Evolutionary conservation across 1,140 invertebrate genomes (phyloP), one percentile per base, ranked within the genome.

Genomic region (Oncopodura yosiiana): DNA sequence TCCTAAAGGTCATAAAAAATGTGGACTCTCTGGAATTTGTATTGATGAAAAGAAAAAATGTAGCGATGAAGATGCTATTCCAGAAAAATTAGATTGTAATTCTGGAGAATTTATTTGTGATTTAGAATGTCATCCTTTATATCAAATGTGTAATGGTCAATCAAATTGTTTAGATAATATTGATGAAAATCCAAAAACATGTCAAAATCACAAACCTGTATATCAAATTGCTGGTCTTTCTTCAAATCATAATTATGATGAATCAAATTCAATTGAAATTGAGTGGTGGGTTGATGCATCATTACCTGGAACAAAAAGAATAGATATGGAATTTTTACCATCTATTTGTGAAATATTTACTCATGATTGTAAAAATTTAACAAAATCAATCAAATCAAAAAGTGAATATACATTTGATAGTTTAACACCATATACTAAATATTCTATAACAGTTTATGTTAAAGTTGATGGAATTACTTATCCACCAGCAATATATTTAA

Each of bases 361-460:
- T 0, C 67, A 67, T 24, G 62, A 58, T 3, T 71, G 68, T 54
- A 46, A n/a, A 26, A 68, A 59, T 52, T 48, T 12, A 12, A 46
- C 59, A n/a, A 64, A 62, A n/a, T 46, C 24, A 16, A 53, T 24
- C 3, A 59, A 26, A 32, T 26, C 14, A 11, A 30, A 45, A 2
- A 29, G 30, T n/a, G 27, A 39, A 34, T 59, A 42, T 29, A 49
- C 14, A 46, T 36, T 48, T 48, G 49, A 12, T 64, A 64, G 60
- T 41, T 70, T 89, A 2, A 70, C 77, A 53, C 79, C 87, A 0
- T 84, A 72, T 60, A 87, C 84, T 0, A 67, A 70, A 1, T 89
- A 89, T 65, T 86, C 87, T 62, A 70, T 87, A 39, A 87, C 83
- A 0, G 80, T 89, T 6, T 87, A 82, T 65, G 80, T 84, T 0